Evolutionary conservation across 2,113 vertebrate species (phyloP).

Genomic region (Leptobrachium leishanense): DNA sequence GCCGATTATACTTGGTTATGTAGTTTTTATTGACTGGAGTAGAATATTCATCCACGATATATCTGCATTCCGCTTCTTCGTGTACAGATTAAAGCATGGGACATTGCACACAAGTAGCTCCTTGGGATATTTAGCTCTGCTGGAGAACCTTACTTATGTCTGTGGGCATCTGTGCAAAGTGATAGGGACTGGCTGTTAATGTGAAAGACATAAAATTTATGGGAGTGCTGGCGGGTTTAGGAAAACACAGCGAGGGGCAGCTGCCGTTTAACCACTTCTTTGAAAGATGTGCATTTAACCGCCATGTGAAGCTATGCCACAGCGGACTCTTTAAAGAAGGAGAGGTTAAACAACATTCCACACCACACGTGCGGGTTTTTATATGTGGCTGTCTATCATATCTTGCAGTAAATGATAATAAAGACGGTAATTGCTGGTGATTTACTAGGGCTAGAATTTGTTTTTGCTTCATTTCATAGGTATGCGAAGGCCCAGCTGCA

Average conservation of each 20-base stretch:
- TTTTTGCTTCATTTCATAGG: conserved; percentile 30
- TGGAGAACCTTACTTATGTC: conserved; percentile 95
- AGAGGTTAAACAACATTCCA: conserved; percentile 15
- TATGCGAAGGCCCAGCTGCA: conserved; percentile 16
- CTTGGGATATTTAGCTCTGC: conserved; percentile 85
- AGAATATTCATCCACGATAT: conserved; percentile 92
- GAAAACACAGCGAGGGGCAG: conserved; percentile 78
- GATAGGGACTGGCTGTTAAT: conserved; percentile 91
- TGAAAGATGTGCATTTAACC: background rate
- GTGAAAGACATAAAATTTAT: conserved; percentile 96
- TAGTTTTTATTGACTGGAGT: conserved; percentile 70
- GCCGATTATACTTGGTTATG: conserved; percentile 60
- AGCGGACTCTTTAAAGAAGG: background rate
- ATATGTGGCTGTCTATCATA: conserved; percentile 85
- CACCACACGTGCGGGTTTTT: conserved; percentile 61
- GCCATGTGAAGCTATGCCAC: background rate
- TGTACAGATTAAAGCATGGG: conserved; percentile 91
- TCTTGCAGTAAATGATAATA: conserved; percentile 96
- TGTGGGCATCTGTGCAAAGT: conserved; percentile 96
- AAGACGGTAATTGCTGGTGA: conserved; percentile 98
- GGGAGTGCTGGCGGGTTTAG: conserved; percentile 73
- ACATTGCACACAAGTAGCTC: conserved; percentile 95
- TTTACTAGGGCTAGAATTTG: conserved; percentile 83
- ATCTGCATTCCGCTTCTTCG: conserved; percentile 85
- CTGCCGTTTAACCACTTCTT: conserved; percentile 68